Percentiles rank a stretch among this genome's conserved stretches.
Conservation (phyloP, 1,140 invertebrate genomes). For the Lamellibrachia luymesi region DNA sequence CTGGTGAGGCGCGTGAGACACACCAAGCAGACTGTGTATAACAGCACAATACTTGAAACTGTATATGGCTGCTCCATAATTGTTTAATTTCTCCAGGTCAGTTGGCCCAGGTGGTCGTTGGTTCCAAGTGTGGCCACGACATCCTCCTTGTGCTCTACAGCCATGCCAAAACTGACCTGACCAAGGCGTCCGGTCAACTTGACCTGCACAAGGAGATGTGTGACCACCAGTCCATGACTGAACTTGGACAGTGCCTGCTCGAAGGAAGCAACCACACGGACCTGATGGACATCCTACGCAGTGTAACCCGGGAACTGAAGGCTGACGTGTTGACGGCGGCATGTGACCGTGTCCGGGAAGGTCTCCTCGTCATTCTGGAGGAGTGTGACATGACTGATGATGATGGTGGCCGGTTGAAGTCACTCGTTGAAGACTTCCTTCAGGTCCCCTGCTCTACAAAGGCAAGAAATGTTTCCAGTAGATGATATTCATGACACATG, state of each 20-base stretch:
- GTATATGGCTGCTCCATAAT: too few species aligned
- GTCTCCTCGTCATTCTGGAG: neutral
- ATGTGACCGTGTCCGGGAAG: neutral
- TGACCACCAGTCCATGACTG: neutral
- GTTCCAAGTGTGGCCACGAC: neutral
- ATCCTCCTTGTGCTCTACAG: neutral
- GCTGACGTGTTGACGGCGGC: neutral
- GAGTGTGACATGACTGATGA: neutral
- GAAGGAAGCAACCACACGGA: neutral
- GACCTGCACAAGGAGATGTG: neutral
- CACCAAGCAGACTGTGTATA: too few species aligned
- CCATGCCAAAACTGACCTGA: neutral
- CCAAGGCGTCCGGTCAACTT: neutral
- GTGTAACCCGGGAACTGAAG: neutral
- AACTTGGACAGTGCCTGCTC: neutral
- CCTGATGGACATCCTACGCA: neutral
- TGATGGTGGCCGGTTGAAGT: neutral
- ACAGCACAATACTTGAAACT: too few species aligned
- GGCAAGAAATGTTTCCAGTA: neutral
- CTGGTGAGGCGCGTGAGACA: too few species aligned
- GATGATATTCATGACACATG: too few species aligned
- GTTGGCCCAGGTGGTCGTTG: neutral
- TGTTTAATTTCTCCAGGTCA: neutral
- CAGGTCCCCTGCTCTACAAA: neutral
- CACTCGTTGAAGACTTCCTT: neutral